phyloP scores from a whole-genome alignment of 2,888 invertebrate genomes.

The Athalia circularis region DNA sequence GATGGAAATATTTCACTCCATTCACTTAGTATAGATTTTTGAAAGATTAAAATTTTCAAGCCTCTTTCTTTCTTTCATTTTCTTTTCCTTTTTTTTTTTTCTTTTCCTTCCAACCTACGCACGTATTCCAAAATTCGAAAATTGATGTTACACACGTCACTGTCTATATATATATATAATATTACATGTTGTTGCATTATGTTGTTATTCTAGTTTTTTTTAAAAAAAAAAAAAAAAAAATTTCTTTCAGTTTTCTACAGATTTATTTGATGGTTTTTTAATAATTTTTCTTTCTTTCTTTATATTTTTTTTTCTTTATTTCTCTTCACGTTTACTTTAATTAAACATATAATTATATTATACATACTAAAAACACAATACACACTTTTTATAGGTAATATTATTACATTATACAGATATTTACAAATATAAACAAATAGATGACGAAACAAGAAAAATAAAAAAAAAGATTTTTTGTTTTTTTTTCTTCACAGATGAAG shows the following conservation, averaged over 20 bases:
- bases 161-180: too few species aligned
- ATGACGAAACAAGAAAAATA: background rate
- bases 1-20: background rate
- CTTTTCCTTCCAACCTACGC: too few species aligned
- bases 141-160: too few species aligned
- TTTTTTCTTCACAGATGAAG: background rate
- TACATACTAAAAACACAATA: background rate
- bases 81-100: too few species aligned
- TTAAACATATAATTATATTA: background rate
- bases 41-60: too few species aligned
- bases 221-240: too few species aligned
- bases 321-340: background rate
- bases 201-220: too few species aligned
- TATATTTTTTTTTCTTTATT: conserved; percentile 8
- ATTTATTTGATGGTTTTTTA: background rate
- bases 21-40: too few species aligned
- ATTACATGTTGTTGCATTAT: too few species aligned
- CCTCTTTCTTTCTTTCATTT: too few species aligned
- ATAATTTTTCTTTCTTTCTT: conserved; percentile 12
- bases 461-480: background rate
- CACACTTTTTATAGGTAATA: background rate
- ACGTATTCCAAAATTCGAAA: too few species aligned
- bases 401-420: background rate
- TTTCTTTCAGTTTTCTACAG: background rate
- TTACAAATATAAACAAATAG: background rate